Percentiles rank a stretch among this genome's conserved stretches.
Conservation (phyloP, 2,888 invertebrate species). For the Heliconius ethilla region DNA sequence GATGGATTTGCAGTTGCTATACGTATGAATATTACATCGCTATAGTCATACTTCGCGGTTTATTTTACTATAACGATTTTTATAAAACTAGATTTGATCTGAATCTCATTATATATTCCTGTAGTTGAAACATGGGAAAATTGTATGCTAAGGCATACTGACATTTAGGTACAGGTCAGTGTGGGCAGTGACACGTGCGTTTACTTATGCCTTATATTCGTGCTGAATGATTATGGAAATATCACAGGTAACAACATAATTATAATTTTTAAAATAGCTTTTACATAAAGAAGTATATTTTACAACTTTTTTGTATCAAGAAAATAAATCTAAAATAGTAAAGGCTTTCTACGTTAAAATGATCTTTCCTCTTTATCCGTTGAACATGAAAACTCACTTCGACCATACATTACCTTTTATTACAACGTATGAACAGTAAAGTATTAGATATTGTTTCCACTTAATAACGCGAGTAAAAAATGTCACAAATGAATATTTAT, state of each 20-base stretch:
- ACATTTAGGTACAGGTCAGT: constrained; percentile 18
- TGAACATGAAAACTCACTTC: constrained; percentile 14
- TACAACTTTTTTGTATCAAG: not conserved
- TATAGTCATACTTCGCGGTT: too few relatives aligned
- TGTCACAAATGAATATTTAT: not conserved
- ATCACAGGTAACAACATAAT: not conserved
- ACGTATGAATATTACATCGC: too few relatives aligned
- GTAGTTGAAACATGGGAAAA: not conserved
- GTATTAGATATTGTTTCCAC: not conserved
- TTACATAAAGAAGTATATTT: not conserved
- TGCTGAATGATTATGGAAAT: constrained; percentile 6
- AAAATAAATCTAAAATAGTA: not conserved
- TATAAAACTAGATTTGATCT: not conserved
- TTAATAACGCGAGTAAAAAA: not conserved
- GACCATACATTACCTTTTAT: not conserved
- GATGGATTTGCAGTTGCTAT: too few relatives aligned
- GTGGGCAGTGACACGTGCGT: constrained; percentile 16
- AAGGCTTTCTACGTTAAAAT: not conserved
- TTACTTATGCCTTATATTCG: constrained; percentile 2
- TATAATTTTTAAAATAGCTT: not conserved
- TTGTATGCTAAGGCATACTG: constrained; percentile 3
- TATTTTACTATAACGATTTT: too few relatives aligned
- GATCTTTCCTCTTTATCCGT: constrained; percentile 8
- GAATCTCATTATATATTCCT: not conserved
- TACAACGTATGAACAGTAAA: not conserved